phyloP scores from a whole-genome alignment of 2,797 vertebrate genomes.

The Sphenodon punctatus region DNA sequence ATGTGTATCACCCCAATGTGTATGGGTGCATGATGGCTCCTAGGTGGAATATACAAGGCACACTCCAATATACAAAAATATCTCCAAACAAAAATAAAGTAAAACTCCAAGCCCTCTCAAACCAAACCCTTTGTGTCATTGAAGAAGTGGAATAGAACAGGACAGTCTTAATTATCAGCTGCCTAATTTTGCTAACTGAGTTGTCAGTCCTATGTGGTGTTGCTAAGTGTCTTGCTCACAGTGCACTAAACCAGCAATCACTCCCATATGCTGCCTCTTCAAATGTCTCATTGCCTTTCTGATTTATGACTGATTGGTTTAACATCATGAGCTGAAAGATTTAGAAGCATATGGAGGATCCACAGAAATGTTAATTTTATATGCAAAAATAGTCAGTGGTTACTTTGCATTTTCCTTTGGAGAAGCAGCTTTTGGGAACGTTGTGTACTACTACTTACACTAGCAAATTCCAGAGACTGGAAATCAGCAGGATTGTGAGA shows the following conservation, averaged over 20 bases:
- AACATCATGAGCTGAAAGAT: not conserved
- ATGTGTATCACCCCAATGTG: too few species aligned
- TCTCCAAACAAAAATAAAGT: too few species aligned
- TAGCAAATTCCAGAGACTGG: not conserved
- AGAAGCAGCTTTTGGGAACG: not conserved
- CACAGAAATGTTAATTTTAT: fast-evolving
- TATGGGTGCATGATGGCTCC: too few species aligned
- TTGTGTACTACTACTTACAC: fast-evolving
- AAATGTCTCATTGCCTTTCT: fast-evolving
- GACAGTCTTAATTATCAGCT: too few species aligned
- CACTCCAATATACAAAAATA: too few species aligned
- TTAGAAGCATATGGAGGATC: not conserved
- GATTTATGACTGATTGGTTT: fast-evolving
- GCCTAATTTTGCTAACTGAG: not conserved
- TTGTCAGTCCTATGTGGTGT: not conserved
- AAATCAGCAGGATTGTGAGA: fast-evolving
- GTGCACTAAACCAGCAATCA: not conserved
- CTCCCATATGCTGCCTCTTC: not conserved
- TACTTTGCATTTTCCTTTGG: not conserved
- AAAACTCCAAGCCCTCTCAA: too few species aligned
- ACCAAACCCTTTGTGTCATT: too few species aligned
- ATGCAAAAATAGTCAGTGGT: fast-evolving
- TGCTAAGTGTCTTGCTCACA: not conserved
- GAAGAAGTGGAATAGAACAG: too few species aligned
- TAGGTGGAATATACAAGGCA: too few species aligned